A percentile compares a stretch with the other conserved stretches of the same genome.
phyloP scores from a whole-genome alignment of 2,113 vertebrate species.

The Furnarius figulus region DNA sequence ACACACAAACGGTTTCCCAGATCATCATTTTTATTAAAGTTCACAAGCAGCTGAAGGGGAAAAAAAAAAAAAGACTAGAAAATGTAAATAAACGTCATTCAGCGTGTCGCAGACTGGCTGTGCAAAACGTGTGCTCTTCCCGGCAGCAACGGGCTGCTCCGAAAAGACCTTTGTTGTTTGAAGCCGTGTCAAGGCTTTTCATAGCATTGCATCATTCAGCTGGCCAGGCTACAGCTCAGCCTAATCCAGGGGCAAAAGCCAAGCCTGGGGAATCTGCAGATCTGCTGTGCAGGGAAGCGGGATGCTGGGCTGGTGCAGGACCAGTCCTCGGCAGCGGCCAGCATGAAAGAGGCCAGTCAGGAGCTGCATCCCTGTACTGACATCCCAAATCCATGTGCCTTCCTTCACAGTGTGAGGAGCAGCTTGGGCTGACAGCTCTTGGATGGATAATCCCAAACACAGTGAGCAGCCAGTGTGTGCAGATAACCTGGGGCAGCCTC shows the following conservation, averaged over 20 bases:
- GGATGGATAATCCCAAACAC: neutral
- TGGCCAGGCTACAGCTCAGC: slow-evolving; percentile 10
- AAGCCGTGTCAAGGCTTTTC: slow-evolving; percentile 33
- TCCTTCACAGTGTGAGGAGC: neutral
- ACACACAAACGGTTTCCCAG: slow-evolving; percentile 17
- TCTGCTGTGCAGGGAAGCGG: neutral
- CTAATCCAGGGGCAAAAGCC: neutral
- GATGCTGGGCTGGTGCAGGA: neutral
- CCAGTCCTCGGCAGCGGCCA: neutral
- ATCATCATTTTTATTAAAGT: slow-evolving; percentile 66
- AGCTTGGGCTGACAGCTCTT: neutral
- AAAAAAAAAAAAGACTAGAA: neutral
- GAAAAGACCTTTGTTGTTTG: slow-evolving; percentile 5
- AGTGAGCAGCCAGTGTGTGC: fast-evolving
- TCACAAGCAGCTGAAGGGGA: neutral
- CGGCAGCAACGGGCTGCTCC: neutral
- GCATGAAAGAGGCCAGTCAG: neutral
- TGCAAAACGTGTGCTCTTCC: neutral
- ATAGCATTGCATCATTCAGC: slow-evolving; percentile 2
- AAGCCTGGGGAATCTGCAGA: neutral
- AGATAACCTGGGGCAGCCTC: neutral
- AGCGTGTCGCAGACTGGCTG: neutral
- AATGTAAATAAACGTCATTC: slow-evolving; percentile 30
- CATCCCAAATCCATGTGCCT: neutral
- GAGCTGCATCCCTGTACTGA: neutral